Percentiles rank a stretch among this genome's conserved stretches.
Conservation (phyloP, 2,888 invertebrate species). For the Meandrusa payeni region DNA sequence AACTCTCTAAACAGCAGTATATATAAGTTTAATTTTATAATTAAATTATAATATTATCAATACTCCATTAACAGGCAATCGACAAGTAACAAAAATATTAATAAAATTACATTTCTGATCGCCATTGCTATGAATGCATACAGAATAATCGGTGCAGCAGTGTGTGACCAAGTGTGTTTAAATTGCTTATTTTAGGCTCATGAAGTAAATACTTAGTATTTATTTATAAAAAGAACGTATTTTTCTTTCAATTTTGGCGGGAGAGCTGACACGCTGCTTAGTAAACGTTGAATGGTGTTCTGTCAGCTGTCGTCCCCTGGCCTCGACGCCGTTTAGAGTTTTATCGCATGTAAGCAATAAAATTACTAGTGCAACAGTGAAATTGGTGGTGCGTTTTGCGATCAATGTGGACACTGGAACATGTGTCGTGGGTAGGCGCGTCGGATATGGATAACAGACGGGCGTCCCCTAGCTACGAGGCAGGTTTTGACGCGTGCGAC, state of each 20-base stretch:
- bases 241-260: slow-evolving; percentile 72
- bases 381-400: slow-evolving; percentile 47
- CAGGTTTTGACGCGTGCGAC: slow-evolving; percentile 72
- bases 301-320: slow-evolving; percentile 69
- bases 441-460: slow-evolving; percentile 74
- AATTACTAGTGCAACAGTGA: slow-evolving; percentile 70
- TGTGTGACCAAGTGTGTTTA: slow-evolving; percentile 8
- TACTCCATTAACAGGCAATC: slow-evolving; percentile 7
- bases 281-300: slow-evolving; percentile 58
- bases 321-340: slow-evolving; percentile 56
- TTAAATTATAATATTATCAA: slow-evolving; percentile 13
- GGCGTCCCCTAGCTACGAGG: slow-evolving; percentile 69
- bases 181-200: slow-evolving; percentile 5
- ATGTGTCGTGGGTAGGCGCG: slow-evolving; percentile 61
- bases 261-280: slow-evolving; percentile 59
- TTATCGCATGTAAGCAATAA: slow-evolving; percentile 54
- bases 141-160: slow-evolving; percentile 35
- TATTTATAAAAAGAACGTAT: slow-evolving; percentile 48
- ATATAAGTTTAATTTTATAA: slow-evolving; percentile 4
- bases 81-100: slow-evolving; percentile 12
- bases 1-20: not conserved
- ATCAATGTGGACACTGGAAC: slow-evolving; percentile 67
- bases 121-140: slow-evolving; percentile 36
- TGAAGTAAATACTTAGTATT: slow-evolving; percentile 13
- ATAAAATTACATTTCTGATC: slow-evolving; percentile 26